A percentile compares a stretch with the other conserved stretches of the same genome.
Conservation (phyloP, 2,888 invertebrate species). For the Sinhomidia bicolor region DNA sequence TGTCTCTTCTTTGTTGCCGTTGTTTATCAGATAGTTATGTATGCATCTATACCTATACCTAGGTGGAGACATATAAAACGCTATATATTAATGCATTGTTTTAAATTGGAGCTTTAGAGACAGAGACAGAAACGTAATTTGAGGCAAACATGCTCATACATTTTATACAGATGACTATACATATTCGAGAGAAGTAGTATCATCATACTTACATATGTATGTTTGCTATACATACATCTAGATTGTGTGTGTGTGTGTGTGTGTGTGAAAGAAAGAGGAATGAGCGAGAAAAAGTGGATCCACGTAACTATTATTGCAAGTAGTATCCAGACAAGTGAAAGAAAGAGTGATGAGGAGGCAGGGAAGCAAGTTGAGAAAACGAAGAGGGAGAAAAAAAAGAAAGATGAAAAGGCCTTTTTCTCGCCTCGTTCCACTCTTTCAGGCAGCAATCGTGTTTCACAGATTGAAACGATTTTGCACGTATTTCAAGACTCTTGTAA, state of each 20-base stretch:
- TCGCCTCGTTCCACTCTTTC: constrained; percentile 74
- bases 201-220: neutral
- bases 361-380: constrained; percentile 48
- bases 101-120: constrained; percentile 39
- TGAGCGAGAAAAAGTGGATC: constrained; percentile 28
- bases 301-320: constrained; percentile 15
- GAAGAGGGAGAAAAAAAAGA: constrained; percentile 61
- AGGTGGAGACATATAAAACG: neutral
- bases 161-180: neutral
- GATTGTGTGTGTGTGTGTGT: too few relatives aligned
- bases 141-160: constrained; percentile 41
- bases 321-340: constrained; percentile 66
- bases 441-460: constrained; percentile 77
- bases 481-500: constrained; percentile 74
- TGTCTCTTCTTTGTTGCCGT: constrained; percentile 7
- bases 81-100: constrained; percentile 50
- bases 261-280: too few relatives aligned
- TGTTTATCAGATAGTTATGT: constrained; percentile 2
- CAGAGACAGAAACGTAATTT: constrained; percentile 58
- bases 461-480: constrained; percentile 79
- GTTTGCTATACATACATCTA: too few relatives aligned
- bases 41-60: too few relatives aligned
- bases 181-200: constrained; percentile 4
- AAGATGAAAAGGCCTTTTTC: constrained; percentile 75
- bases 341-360: constrained; percentile 72